Percentiles rank a stretch among this genome's conserved stretches.
phyloP scores from a whole-genome alignment of 2,113 vertebrate genomes.

The Nesoenas mayeri region DNA sequence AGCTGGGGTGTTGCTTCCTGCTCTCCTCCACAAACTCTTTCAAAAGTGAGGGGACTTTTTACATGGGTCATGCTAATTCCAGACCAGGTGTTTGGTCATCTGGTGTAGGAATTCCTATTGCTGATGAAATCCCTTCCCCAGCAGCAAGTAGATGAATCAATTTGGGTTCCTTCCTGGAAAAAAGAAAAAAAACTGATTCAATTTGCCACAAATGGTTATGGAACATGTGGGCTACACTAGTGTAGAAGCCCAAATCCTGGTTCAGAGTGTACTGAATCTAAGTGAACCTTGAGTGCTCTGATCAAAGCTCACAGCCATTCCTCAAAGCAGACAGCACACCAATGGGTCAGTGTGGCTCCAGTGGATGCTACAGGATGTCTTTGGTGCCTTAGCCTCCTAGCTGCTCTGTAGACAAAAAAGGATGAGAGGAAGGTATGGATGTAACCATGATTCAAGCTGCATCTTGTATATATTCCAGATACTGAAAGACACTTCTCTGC shows the following conservation, averaged over 20 bases:
- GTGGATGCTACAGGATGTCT: background rate
- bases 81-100: background rate
- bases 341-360: background rate
- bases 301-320: background rate
- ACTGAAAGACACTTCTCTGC: constrained; percentile 94
- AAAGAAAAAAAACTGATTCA: background rate
- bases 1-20: background rate
- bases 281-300: background rate
- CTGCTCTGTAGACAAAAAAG: background rate
- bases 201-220: background rate
- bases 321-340: background rate
- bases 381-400: background rate
- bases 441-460: background rate
- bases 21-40: background rate
- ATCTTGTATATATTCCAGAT: constrained; percentile 77
- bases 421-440: background rate
- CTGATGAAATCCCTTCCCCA: background rate
- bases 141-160: background rate
- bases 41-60: background rate
- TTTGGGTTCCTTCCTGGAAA: background rate
- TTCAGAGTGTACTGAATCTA: background rate
- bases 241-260: background rate
- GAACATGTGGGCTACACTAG: background rate
- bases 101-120: background rate
- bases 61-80: background rate